phyloP scores from a whole-genome alignment of 2,888 invertebrate genomes.

The Amaurobius ferox region DNA sequence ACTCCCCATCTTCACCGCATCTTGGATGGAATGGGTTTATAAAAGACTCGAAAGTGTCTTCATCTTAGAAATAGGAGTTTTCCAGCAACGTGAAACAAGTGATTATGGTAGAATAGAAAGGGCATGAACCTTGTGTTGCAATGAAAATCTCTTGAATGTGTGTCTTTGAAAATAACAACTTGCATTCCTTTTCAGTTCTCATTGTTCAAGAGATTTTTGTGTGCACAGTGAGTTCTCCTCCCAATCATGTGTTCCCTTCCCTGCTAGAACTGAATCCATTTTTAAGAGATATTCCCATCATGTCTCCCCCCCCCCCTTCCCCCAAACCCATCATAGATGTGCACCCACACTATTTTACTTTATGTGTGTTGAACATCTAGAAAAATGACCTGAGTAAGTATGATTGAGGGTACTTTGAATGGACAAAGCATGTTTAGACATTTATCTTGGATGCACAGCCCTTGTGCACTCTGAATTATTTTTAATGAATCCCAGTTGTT shows the following conservation, averaged over 20 bases:
- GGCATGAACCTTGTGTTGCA: neutral
- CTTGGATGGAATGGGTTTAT: slow-evolving; percentile 53
- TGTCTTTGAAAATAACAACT: too few species aligned
- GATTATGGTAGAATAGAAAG: neutral
- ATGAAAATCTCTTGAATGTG: slow-evolving; percentile 21
- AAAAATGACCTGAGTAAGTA: slow-evolving; percentile 65
- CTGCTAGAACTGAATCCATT: neutral
- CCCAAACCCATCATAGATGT: neutral
- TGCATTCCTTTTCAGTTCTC: neutral
- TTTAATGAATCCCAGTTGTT: too few species aligned
- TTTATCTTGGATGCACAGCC: too few species aligned
- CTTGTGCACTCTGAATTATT: too few species aligned
- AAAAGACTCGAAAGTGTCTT: neutral
- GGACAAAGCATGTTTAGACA: slow-evolving; percentile 8
- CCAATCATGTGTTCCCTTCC: too few species aligned
- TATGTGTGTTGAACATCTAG: slow-evolving; percentile 13
- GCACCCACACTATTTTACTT: slow-evolving; percentile 9
- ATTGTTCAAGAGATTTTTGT: neutral
- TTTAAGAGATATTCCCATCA: neutral
- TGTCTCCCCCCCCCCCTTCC: neutral
- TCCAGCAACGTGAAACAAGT: too few species aligned
- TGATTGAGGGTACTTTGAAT: neutral
- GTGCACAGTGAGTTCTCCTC: too few species aligned
- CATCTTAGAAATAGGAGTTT: too few species aligned
- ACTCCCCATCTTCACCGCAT: slow-evolving; percentile 40